Conservation (phyloP, 2,888 invertebrate genomes). For the Megalurothrips usitatus region DNA sequence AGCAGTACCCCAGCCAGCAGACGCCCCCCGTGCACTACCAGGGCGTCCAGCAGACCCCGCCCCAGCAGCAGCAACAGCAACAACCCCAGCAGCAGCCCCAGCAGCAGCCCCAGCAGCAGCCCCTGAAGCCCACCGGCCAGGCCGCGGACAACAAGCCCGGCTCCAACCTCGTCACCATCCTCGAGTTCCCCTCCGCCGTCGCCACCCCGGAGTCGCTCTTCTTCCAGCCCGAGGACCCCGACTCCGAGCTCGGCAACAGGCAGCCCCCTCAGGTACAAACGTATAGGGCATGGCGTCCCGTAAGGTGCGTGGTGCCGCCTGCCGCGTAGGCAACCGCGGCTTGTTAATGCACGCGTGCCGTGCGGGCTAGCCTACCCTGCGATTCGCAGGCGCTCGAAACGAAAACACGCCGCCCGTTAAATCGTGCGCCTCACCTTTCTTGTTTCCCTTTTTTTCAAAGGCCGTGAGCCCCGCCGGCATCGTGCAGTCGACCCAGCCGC, state of each 20-base stretch:
- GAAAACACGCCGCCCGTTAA: no score
- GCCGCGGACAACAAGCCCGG: slow-evolving; percentile 29
- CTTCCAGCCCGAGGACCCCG: slow-evolving; percentile 39
- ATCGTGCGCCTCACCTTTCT: no score
- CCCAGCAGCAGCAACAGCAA: neutral
- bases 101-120: neutral
- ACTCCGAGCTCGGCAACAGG: slow-evolving; percentile 40
- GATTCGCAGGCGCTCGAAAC: no score
- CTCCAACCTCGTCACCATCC: slow-evolving; percentile 40
- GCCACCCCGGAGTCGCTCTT: slow-evolving; percentile 39
- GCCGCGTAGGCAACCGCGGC: no score
- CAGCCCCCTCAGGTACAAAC: slow-evolving; percentile 38
- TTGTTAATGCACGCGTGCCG: no score
- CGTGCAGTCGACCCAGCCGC: slow-evolving; percentile 49
- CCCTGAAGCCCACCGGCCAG: neutral
- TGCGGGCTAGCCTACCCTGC: no score
- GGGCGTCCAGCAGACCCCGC: neutral
- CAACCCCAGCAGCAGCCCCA: neutral
- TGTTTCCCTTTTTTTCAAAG: slow-evolving; percentile 30
- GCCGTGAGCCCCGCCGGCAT: slow-evolving; percentile 49
- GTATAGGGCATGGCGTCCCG: no score
- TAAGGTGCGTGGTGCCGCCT: no score
- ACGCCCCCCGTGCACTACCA: neutral
- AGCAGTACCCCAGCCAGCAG: neutral
- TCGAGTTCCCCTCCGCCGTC: slow-evolving; percentile 41